Evolutionary conservation across 2,888 invertebrate species (phyloP), one percentile per base, ranked within the genome.

Genomic region (Pyrrhosoma nymphula): DNA sequence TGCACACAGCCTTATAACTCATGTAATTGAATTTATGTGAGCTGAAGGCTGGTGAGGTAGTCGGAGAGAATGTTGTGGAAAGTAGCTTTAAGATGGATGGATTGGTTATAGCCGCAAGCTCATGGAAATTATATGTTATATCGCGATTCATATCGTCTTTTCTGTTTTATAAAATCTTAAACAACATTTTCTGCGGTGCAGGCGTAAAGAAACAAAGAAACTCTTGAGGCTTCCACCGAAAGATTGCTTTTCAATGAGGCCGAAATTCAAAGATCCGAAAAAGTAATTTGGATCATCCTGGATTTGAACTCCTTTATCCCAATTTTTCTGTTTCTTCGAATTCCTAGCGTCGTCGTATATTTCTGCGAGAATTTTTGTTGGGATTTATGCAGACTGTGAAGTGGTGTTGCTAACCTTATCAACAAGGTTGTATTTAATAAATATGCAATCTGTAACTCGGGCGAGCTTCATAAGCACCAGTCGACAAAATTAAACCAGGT

Each of bases 241-340:
- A 82, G 35, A 82, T 82, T 35, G 82, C 35, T 35, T 82, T n/a
- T 14, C 30, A 18, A 3, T 14, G 82, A 35, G 82, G 82, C 30
- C n/a, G n/a, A n/a, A n/a, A n/a, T n/a, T n/a, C n/a, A 14, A 82
- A 82, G 82, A 82, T 82, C 82, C 82, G 14, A 69, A 82, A 82
- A 16, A 30, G 82, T 82, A 35, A 82, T 35, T 82, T 82, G 35
- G 82, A 82, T 82, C 82, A 82, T 82, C 82, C 35, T 18, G 35
- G 82, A 35, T 82, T 69, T 82, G 30, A 35, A 16, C 12, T 35
- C 16, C 8, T 14, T 82, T 12, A 18, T 35, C 35, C 35, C 82
- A 35, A 30, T 82, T 82, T 4, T 4, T 18, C 82, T 1, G 0
- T 12, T 82, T 16, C 82, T 26, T 14, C 30, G 23, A 10, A 35